Evolutionary conservation across 2,797 vertebrate genomes (phyloP).

Genomic region (Chaetophractus vellerosus): DNA sequence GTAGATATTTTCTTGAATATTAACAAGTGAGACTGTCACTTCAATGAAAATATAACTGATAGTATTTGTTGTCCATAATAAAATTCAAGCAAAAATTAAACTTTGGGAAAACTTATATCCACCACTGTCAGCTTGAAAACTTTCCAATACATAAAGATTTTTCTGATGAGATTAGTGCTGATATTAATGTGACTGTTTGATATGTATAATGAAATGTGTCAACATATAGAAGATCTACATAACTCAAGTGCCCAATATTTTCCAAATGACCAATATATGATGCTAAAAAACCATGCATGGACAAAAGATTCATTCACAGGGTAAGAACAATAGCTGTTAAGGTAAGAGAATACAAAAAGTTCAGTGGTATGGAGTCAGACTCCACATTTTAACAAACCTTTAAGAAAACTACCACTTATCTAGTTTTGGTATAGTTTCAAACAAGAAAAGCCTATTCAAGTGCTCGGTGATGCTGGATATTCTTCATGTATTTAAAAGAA

Average conservation of each 20-base stretch:
- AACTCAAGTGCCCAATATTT: not conserved
- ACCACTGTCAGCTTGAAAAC: not conserved
- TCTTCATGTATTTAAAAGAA: constrained; percentile 31
- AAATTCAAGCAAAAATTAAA: constrained; percentile 41
- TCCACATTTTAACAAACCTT: not conserved
- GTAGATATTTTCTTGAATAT: constrained; percentile 21
- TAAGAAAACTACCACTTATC: constrained; percentile 20
- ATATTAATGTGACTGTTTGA: constrained; percentile 1
- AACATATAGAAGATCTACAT: constrained; percentile 36
- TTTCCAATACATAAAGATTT: too few relatives aligned
- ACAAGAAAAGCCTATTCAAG: constrained; percentile 16
- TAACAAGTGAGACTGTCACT: not conserved
- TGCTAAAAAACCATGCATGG: not conserved
- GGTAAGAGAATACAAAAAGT: constrained; percentile 33
- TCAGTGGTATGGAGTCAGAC: not conserved
- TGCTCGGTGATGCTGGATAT: not conserved
- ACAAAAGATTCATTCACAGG: constrained; percentile 47
- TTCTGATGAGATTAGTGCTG: not conserved
- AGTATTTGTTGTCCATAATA: constrained; percentile 31
- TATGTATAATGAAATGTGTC: constrained; percentile 15
- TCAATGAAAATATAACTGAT: not conserved
- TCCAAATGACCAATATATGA: constrained; percentile 11
- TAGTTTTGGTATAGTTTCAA: not conserved
- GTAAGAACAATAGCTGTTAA: constrained; percentile 31
- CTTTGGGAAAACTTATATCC: not conserved